A percentile compares a stretch with the other conserved stretches of the same genome.
Evolutionary conservation across 2,888 invertebrate genomes (phyloP).

Genomic region (Ectemnius lituratus): DNA sequence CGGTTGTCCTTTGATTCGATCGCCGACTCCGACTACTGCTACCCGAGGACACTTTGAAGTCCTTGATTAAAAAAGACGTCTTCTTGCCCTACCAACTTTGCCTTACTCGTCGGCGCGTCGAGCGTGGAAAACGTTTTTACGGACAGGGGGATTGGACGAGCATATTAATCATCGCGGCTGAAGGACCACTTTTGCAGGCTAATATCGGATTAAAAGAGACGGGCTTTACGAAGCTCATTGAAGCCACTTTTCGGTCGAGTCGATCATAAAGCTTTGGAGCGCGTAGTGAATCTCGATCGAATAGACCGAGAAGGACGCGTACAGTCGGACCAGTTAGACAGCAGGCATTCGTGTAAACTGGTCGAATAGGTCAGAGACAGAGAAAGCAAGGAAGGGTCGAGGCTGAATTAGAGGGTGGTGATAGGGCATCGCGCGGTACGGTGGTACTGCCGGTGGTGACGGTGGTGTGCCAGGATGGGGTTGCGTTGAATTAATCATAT

Average conservation of each 20-base stretch:
- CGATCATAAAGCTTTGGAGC: no score
- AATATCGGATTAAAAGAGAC: no score
- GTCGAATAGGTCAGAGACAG: constrained; percentile 44
- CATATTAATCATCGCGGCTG: neutral
- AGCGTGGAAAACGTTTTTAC: constrained; percentile 10
- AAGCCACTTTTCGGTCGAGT: no score
- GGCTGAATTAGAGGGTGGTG: constrained; percentile 49
- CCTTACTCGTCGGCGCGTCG: constrained; percentile 33
- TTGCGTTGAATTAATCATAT: constrained; percentile 78
- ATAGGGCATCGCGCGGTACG: constrained; percentile 43
- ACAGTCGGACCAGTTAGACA: no score
- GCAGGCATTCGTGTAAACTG: constrained; percentile 13
- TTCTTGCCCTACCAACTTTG: constrained; percentile 17
- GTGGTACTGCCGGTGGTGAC: constrained; percentile 53
- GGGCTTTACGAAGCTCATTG: no score
- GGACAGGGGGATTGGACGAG: neutral
- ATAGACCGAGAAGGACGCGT: no score
- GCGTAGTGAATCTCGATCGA: no score
- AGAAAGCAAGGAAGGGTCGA: constrained; percentile 27
- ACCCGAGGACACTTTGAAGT: constrained; percentile 72
- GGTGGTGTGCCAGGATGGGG: constrained; percentile 69
- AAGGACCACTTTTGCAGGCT: constrained; percentile 27
- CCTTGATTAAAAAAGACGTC: constrained; percentile 75
- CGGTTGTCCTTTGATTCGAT: constrained; percentile 70
- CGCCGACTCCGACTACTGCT: constrained; percentile 48